Evolutionary conservation across 2,113 vertebrate genomes (phyloP), one percentile per base, ranked within the genome.

Genomic region (Catagonus wagneri): DNA sequence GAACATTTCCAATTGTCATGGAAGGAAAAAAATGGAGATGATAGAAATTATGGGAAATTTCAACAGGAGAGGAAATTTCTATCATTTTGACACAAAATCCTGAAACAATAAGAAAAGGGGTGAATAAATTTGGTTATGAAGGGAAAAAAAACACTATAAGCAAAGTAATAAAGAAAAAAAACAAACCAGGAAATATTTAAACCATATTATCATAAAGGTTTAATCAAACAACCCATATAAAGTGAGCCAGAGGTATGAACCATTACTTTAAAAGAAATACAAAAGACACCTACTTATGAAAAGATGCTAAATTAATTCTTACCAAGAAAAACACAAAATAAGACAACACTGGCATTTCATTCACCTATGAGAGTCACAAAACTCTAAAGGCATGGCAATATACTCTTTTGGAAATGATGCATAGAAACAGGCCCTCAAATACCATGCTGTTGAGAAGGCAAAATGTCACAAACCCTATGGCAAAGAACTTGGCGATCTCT

Each of bases 291-390:
- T 32, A 44, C 8, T 61, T 83, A 52, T 14, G 54, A 72, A 74
- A 92, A 83, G 54, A 74, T 61, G 23, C 29, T 72, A 63, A 92
- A 61, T 32, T 54, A 56, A 72, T 72, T 72, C 78, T 58, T 52
- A 83, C 61, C 1, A 72, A 83, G 44, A 72, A 83, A 92, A 92
- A 83, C 36, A 52, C 36, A 83, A 91, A 92, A 52, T 83, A 83
- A 83, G 75, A 56, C 19, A 56, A 54, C 23, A 81, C 36, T 19
- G 23, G 39, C 54, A 29, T 83, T 72, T 72, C 66, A 74, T 29
- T 92, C 10, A 83, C 19, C n/a, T 29, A 83, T 29, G 39, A 14
- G 7, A 39, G 27, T 90, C 32, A 72, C 58, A 92, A 52, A 50
- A 72, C 72, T 71, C 66, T 68, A 29, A 63, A 92, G 52, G 32